Evolutionary conservation across 2,113 vertebrate genomes (phyloP), one percentile per base, ranked within the genome.

Genomic region (Atherinomorus stipes): DNA sequence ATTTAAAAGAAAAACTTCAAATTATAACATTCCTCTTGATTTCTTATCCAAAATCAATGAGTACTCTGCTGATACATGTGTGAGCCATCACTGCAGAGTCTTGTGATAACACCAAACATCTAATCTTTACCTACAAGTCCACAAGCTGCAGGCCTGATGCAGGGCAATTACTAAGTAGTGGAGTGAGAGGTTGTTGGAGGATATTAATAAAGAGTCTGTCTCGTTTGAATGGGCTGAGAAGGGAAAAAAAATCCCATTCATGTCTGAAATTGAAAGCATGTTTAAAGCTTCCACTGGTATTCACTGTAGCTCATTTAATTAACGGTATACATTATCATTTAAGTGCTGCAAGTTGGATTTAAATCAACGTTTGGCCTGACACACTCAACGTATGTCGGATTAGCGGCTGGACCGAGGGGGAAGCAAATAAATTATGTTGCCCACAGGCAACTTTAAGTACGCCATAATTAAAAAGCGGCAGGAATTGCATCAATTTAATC

Each of bases 401-500:
- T 90, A 90, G 79, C 76, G 76, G 49, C 71, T 71, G 74, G 83
- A 83, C 71, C 76, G 56, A 37, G 59, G 63, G 64, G 26, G 80
- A 26, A 31, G 85, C 38, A 52, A 68, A 88, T 90, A 86, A 85
- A 91, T 91, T 54, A 87, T 60, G 76, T 42, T 61, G 79, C 81
- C 89, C 74, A 87, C 75, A 70, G 80, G 85, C 88, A 80, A 86
- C 38, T 88, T 68, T 89, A 90, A 88, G 72, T 79, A 64, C 64
- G 69, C 78, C 53, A 51, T 93, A 90, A 93, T 92, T 93, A 90
- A 92, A 93, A 90, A 23, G 87, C 49, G 70, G 68, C 57, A 51
- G 71, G 56, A 84, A 89, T 83, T 80, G 78, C 71, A 64, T 84
- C 88, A 65, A 65, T 91, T 91, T 83, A 84, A 89, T 91, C 71